Base-by-base conservation (phyloP, 2,888 invertebrate species). In the Agrochola circellaris region DNA sequence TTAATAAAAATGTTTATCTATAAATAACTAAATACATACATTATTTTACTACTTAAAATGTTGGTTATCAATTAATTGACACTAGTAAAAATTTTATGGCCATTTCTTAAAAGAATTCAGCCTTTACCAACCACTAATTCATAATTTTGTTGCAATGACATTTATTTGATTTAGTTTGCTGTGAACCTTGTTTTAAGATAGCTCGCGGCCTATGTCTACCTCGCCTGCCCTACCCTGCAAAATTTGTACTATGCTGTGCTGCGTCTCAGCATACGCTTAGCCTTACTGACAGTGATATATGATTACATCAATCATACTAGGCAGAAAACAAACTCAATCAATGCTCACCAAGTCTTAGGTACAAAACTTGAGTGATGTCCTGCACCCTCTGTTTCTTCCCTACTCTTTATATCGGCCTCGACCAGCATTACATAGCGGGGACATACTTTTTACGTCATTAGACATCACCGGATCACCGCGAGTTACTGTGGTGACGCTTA, bases 391-490 rank as follows among this genome's bases (percentile, higher is more conserved):
- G 87, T 82, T 54, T 48, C 2, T 66, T 42, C n/a, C 38, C 60
- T 77, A 92, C 79, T 95, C 95, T 93, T 79, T 87, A 83, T 67
- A 91, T 93, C 89, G 89, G 89, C 91, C 91, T 92, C 91, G 91
- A 89, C 90, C 92, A 90, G 90, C 91, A 92, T 94, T 93, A 94
- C 92, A 91, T 88, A 90, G 92, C 93, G 93, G 95, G 95, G 95
- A 96, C 96, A 95, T 96, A 96, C 95, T 96, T 96, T 96, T 96
- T 96, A 96, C 93, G 95, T 96, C 95, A 95, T 96, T 96, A 96
- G 96, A 95, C 93, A 93, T 94, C 91, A 92, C 90, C 88, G 94
- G 95, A 94, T 94, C 94, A 93, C 90, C 90, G 91, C 92, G 93
- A 94, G 83, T 80, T 94, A 92, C 89, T 89, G 94, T 90, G 94